phyloP scores from a whole-genome alignment of 2,113 vertebrate species.

The Corynorhinus townsendii region DNA sequence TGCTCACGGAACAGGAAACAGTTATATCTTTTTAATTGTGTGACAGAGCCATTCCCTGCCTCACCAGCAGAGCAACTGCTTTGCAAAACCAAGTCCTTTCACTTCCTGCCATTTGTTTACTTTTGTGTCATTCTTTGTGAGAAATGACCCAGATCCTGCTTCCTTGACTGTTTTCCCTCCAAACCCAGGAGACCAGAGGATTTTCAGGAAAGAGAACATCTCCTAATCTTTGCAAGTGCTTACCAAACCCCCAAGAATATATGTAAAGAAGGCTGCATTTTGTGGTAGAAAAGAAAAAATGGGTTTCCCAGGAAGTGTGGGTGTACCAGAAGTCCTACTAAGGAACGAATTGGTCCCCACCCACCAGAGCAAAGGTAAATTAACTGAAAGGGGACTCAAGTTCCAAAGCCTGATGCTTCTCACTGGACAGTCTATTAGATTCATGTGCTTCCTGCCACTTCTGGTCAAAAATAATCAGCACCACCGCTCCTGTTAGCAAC shows the following conservation, averaged over 20 bases:
- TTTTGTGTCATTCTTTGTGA: neutral
- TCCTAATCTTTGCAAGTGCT: neutral
- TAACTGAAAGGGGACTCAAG: neutral
- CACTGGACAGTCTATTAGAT: neutral
- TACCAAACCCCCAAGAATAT: neutral
- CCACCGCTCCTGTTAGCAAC: neutral
- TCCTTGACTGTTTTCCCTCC: neutral
- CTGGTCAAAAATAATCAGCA: neutral
- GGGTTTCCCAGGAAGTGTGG: neutral
- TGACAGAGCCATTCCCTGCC: neutral
- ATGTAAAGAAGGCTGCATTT: neutral
- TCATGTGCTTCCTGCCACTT: neutral
- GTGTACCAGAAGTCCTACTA: neutral
- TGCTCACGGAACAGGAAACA: neutral
- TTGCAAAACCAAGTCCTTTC: neutral
- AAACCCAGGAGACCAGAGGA: neutral
- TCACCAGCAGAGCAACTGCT: neutral
- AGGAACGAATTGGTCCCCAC: neutral
- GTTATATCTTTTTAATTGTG: neutral
- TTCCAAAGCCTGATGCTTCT: neutral
- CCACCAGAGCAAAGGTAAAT: accelerated
- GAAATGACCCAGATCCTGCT: neutral
- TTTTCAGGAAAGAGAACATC: neutral
- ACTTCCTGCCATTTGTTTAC: neutral
- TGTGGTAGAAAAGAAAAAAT: neutral